Conservation (phyloP, 2,888 invertebrate genomes). For the Argyresthia goedartella region DNA sequence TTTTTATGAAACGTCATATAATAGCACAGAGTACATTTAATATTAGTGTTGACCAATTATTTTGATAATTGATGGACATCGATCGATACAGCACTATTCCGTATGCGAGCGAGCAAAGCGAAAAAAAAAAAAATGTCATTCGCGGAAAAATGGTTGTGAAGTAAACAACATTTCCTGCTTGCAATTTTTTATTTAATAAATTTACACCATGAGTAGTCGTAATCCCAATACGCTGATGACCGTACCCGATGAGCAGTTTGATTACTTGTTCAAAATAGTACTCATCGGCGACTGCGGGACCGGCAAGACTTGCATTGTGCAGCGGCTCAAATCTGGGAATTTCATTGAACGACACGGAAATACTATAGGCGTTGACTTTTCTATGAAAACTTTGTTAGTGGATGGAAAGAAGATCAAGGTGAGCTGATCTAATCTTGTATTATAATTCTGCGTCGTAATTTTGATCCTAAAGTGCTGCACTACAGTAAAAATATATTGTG, state of each 20-base stretch:
- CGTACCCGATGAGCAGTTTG: constrained; percentile 86
- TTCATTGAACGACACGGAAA: constrained; percentile 96
- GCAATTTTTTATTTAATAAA: too few relatives aligned
- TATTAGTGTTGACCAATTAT: too few relatives aligned
- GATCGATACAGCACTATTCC: too few relatives aligned
- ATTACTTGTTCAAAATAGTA: constrained; percentile 96
- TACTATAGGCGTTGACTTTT: constrained; percentile 98
- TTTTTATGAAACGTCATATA: too few relatives aligned
- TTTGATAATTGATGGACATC: too few relatives aligned
- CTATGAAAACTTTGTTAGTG: constrained; percentile 95
- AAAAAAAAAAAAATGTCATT: too few relatives aligned
- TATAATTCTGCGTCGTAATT: constrained; percentile 11
- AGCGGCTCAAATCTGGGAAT: constrained; percentile 95
- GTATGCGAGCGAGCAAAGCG: too few relatives aligned
- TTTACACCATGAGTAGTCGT: constrained; percentile 73
- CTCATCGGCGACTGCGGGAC: constrained; percentile 92
- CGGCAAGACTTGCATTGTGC: constrained; percentile 95
- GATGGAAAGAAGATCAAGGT: constrained; percentile 97
- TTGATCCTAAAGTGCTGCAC: not conserved
- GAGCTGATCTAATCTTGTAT: constrained; percentile 23
- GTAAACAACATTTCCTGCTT: too few relatives aligned
- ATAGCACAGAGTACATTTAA: too few relatives aligned
- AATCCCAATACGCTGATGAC: constrained; percentile 84
- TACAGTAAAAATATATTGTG: too few relatives aligned
- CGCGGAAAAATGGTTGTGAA: too few relatives aligned